Evolutionary conservation across 2,113 vertebrate species (phyloP), one percentile per base, ranked within the genome.

Genomic region (Rhinopomastus cyanomelas): DNA sequence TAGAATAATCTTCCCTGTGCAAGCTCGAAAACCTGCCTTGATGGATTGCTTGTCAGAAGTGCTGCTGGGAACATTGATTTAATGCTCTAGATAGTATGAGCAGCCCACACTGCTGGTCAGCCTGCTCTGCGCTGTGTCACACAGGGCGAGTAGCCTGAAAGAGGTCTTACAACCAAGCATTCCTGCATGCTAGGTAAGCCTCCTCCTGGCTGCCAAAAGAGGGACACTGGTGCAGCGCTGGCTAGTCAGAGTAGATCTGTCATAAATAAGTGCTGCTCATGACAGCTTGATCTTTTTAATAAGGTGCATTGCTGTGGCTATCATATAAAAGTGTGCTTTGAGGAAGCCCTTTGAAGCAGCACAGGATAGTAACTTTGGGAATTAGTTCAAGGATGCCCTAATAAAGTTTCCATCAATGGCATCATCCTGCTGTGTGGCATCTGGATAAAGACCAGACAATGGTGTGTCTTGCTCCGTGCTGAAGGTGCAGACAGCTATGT

Each of bases 121-220:
- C 15, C 23, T 18, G 29, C 30, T 71, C 48, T 74, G 37, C 26
- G 48, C n/a, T 21, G 44, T 44, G 68, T 34, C 60, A 37, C 48
- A 3, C 5, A 60, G 30, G 25, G 20, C 20, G 23, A 26, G 34
- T 16, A 37, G 60, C 19, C 36, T 29, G 29, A 67, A 76, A 42
- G 48, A 23, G 32, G n/a, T 3, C 65, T 81, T 57, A n/a, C 48
- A 53, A 20, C 37, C 34, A 32, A 55, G 6, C 27, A 11, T 6
- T 17, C 27, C 60, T 34, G 11, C 32, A 8, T 20, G 52, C 27
- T 4, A 0, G 12, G 11, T 5, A 4, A 62, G 16, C 6, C 32
- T 60, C 42, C 37, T 42, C 25, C 32, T 49, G 52, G 49, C 16
- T 29, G 44, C 16, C 5, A 6, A 30, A 55, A 56, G 60, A 60